A percentile compares a stretch with the other conserved stretches of the same genome.
phyloP scores from a whole-genome alignment of 2,797 vertebrate species.

The Leuciscus waleckii region DNA sequence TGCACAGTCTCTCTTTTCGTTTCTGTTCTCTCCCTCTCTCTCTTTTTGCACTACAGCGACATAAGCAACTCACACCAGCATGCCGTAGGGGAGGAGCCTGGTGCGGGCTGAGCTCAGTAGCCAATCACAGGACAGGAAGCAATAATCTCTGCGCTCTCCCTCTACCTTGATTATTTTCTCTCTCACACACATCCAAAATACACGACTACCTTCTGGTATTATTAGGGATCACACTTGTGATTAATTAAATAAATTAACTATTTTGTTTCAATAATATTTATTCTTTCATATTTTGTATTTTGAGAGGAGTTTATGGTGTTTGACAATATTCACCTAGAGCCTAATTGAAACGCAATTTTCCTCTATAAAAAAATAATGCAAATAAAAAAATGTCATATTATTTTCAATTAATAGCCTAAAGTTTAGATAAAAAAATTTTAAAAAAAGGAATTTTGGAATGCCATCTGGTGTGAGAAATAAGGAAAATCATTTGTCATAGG shows the following conservation, averaged over 20 bases:
- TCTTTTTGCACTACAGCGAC: conserved; percentile 51
- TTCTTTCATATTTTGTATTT: neutral
- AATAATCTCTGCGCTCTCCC: conserved; percentile 40
- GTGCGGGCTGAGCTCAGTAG: neutral
- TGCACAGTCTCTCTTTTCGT: conserved; percentile 33
- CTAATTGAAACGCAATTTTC: too few species aligned
- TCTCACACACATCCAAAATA: neutral
- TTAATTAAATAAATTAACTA: neutral
- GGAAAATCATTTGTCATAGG: too few species aligned
- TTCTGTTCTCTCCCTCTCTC: conserved; percentile 22
- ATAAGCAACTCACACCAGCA: conserved; percentile 54
- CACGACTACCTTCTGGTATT: neutral
- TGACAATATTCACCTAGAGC: neutral
- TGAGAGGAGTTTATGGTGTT: neutral
- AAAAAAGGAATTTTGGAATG: too few species aligned
- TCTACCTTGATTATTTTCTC: conserved; percentile 41
- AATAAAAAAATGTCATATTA: too few species aligned
- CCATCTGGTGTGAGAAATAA: too few species aligned
- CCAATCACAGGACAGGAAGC: conserved; percentile 51
- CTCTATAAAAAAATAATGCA: too few species aligned
- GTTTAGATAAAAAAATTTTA: too few species aligned
- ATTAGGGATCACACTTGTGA: neutral
- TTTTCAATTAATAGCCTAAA: too few species aligned
- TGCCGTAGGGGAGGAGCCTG: conserved; percentile 53
- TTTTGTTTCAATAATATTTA: neutral